Conservation (phyloP, 2,888 invertebrate genomes). For the Gastrophysa polygoni region DNA sequence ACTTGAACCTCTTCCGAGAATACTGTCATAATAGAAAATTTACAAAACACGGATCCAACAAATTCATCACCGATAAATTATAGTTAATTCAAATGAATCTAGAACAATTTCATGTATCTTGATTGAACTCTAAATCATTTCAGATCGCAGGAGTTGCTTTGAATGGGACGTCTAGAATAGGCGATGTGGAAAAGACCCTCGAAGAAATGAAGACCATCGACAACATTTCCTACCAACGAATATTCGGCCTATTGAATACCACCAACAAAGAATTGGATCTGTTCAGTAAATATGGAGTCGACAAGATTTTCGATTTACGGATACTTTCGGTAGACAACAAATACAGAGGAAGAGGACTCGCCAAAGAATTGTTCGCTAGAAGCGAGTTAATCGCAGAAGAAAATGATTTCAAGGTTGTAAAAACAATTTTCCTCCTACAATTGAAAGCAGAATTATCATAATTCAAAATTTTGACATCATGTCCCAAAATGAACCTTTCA, state of each 20-base stretch:
- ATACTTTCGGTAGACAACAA: constrained; percentile 77
- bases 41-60: no score
- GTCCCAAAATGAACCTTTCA: no score
- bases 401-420: constrained; percentile 70
- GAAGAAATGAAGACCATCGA: constrained; percentile 69
- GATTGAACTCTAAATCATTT: constrained; percentile 41
- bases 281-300: constrained; percentile 70
- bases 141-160: constrained; percentile 80
- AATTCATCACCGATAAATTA: no score
- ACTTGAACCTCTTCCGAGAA: no score
- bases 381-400: constrained; percentile 71
- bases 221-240: constrained; percentile 77
- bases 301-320: constrained; percentile 77
- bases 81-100: not conserved
- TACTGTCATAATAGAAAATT: no score
- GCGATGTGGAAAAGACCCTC: constrained; percentile 73
- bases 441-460: not conserved
- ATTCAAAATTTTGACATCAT: no score
- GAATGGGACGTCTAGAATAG: constrained; percentile 76
- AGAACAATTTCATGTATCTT: not conserved
- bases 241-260: constrained; percentile 76
- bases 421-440: not conserved
- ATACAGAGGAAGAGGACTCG: constrained; percentile 76
- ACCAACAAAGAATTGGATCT: constrained; percentile 73
- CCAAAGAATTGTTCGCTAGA: constrained; percentile 71